Conservation (phyloP, 2,888 invertebrate species). For the Drosophila seclusa region DNA sequence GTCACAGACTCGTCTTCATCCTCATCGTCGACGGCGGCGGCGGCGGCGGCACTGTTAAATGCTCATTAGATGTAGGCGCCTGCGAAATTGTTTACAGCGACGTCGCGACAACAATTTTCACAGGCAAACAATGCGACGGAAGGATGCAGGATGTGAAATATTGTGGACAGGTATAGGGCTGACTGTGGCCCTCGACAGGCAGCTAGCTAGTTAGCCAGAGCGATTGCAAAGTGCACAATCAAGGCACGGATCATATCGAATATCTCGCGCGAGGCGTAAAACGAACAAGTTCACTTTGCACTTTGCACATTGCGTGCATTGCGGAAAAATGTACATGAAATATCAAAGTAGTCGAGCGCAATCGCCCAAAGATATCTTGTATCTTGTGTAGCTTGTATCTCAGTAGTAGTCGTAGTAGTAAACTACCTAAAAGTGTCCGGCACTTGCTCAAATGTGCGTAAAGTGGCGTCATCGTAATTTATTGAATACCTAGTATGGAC, state of each 20-base stretch:
- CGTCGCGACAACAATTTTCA: slow-evolving; percentile 83
- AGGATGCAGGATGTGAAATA: slow-evolving; percentile 79
- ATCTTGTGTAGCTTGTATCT: slow-evolving; percentile 65
- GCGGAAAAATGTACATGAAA: slow-evolving; percentile 16
- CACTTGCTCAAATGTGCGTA: slow-evolving; percentile 81
- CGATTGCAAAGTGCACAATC: slow-evolving; percentile 27
- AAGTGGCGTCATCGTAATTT: slow-evolving; percentile 82
- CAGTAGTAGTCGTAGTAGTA: slow-evolving; percentile 23
- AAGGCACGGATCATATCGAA: slow-evolving; percentile 25
- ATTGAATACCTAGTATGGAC: slow-evolving; percentile 76
- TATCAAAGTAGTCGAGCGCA: slow-evolving; percentile 69
- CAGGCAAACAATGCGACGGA: slow-evolving; percentile 79
- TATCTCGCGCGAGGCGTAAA: slow-evolving; percentile 69
- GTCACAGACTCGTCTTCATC: not conserved
- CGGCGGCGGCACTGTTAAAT: slow-evolving; percentile 69
- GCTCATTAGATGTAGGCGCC: slow-evolving; percentile 83
- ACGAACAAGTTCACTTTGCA: slow-evolving; percentile 68
- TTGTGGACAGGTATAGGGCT: slow-evolving; percentile 37
- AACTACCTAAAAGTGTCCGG: slow-evolving; percentile 79
- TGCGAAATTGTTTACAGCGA: slow-evolving; percentile 82
- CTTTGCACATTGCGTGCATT: slow-evolving; percentile 75
- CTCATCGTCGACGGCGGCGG: slow-evolving; percentile 3
- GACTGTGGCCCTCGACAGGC: not conserved
- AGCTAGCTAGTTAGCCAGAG: not conserved
- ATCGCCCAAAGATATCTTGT: slow-evolving; percentile 63